These are phyloP conservation scores for Diaphora mendica DNA, from an alignment of 2,888 invertebrate genomes.

Conservation along the genomic window DNA sequence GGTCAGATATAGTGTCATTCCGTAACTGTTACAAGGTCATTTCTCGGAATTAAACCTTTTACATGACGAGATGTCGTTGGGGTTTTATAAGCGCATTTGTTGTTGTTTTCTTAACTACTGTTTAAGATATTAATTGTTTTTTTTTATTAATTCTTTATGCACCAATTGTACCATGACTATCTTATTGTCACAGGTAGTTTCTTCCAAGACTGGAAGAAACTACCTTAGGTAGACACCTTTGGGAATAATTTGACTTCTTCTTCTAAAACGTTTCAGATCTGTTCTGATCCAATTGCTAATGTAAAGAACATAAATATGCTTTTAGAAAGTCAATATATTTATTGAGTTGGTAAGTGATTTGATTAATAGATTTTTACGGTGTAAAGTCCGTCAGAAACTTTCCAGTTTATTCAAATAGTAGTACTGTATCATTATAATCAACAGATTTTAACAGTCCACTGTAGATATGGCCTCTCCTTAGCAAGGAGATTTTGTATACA, in stretches of 20 bases:
- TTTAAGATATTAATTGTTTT: background rate
- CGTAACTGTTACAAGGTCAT: constrained; percentile 19
- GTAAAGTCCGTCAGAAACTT: background rate
- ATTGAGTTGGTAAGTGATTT: background rate
- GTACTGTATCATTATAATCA: no score
- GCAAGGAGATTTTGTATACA: no score
- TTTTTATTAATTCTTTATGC: no score
- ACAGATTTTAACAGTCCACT: no score
- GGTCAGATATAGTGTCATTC: constrained; percentile 28
- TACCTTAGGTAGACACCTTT: no score
- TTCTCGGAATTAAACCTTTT: constrained; percentile 21
- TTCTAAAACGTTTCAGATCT: background rate
- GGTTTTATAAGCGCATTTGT: background rate
- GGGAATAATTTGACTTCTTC: no score
- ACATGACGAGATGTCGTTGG: background rate
- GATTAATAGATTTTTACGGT: background rate
- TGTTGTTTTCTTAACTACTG: background rate
- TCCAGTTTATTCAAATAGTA: background rate
- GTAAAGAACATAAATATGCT: background rate
- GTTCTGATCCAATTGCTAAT: background rate
- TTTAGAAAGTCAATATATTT: no score
- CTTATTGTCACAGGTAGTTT: no score
- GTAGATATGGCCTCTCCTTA: no score
- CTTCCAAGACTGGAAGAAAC: no score
- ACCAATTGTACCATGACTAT: no score